A percentile compares a stretch with the other conserved stretches of the same genome.
phyloP scores from a whole-genome alignment of 2,797 vertebrate species.

The Eupleurogrammus muticus region DNA sequence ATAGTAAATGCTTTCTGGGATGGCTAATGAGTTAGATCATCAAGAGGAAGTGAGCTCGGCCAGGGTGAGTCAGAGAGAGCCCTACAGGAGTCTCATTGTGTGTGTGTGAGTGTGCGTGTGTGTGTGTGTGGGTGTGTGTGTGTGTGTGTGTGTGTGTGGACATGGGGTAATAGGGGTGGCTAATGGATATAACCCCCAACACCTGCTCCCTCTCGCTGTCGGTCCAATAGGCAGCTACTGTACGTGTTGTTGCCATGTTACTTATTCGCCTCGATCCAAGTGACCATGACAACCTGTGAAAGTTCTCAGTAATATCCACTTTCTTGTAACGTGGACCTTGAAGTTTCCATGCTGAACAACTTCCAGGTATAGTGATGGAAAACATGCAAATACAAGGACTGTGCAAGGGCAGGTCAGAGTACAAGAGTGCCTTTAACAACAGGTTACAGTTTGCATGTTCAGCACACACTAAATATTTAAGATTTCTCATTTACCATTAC shows the following conservation, averaged over 20 bases:
- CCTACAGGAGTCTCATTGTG: conserved; percentile 42
- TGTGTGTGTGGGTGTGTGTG: conserved; percentile 34
- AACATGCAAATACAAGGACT: background rate
- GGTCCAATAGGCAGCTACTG: conserved; percentile 31
- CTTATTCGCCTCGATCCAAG: conserved; percentile 6
- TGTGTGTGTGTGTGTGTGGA: conserved; percentile 18
- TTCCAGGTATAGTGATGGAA: background rate
- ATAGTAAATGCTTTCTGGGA: conserved; percentile 51
- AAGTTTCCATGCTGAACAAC: background rate
- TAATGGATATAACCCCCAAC: conserved; percentile 70
- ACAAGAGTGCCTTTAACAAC: too few relatives aligned
- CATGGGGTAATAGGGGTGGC: conserved; percentile 37
- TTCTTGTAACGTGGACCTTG: background rate
- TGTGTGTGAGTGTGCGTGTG: conserved; percentile 23
- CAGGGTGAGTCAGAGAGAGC: conserved; percentile 63
- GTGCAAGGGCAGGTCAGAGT: background rate
- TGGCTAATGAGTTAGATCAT: conserved; percentile 68
- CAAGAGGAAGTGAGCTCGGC: conserved; percentile 70
- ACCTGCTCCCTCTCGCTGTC: conserved; percentile 71
- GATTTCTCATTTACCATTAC: background rate
- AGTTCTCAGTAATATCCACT: background rate
- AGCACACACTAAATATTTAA: background rate
- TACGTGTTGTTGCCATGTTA: conserved; percentile 60
- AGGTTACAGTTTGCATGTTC: background rate
- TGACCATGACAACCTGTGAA: conserved; percentile 37